Evolutionary conservation across 2,113 vertebrate genomes (phyloP).

Genomic region (Mormoops blainvillei): DNA sequence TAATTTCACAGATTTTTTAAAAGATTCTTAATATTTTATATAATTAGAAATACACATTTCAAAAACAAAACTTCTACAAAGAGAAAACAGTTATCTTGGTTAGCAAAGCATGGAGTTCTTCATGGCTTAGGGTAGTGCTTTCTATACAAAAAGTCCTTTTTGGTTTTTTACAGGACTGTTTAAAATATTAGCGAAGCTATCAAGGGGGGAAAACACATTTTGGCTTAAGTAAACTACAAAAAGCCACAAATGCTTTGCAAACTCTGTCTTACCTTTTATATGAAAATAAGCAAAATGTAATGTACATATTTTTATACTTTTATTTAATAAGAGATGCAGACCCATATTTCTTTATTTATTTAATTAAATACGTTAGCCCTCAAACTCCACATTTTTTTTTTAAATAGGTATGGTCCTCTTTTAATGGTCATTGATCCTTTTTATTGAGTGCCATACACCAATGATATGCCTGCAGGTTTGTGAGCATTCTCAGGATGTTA

Average conservation of each 20-base stretch:
- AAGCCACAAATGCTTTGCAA: slow-evolving; percentile 99
- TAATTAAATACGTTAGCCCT: slow-evolving; percentile 92
- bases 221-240: slow-evolving; percentile 99
- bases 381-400: slow-evolving; percentile 73
- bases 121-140: slow-evolving; percentile 93
- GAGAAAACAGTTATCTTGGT: slow-evolving; percentile 96
- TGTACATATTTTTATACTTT: slow-evolving; percentile 94
- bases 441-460: slow-evolving; percentile 83
- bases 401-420: slow-evolving; percentile 87
- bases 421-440: slow-evolving; percentile 81
- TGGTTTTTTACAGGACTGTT: slow-evolving; percentile 89
- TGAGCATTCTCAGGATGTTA: slow-evolving; percentile 76
- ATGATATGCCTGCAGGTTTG: slow-evolving; percentile 77
- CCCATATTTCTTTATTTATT: slow-evolving; percentile 85
- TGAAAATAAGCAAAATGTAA: slow-evolving; percentile 99
- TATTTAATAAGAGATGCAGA: slow-evolving; percentile 98
- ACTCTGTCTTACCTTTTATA: slow-evolving; percentile 98
- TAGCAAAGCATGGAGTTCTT: slow-evolving; percentile 98
- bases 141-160: slow-evolving; percentile 88
- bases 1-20: slow-evolving; percentile 99
- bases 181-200: slow-evolving; percentile 98
- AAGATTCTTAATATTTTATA: slow-evolving; percentile 99
- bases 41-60: slow-evolving; percentile 99
- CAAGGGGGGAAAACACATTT: slow-evolving; percentile 93
- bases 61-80: slow-evolving; percentile 99